Conservation (phyloP, 1,140 invertebrate genomes). For the Diorhabda carinulata region DNA sequence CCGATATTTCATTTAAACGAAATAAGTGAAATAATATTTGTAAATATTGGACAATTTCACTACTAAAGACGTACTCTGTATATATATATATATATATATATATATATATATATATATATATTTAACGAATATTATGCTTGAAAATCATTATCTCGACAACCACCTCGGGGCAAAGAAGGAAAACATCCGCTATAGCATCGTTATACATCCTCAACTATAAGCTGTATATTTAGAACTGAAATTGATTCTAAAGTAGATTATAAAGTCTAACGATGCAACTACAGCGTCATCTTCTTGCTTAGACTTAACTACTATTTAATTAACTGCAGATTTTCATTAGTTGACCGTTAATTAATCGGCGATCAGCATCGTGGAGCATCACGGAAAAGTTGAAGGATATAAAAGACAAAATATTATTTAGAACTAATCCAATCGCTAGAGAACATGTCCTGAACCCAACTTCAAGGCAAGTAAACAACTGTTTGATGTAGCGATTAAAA, state of each 20-base stretch:
- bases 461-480: too few species aligned
- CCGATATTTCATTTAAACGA: too few species aligned
- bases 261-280: constrained; percentile 16
- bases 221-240: constrained; percentile 22
- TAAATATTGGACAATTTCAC: too few species aligned
- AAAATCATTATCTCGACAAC: neutral
- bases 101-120: too few species aligned
- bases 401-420: neutral
- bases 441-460: too few species aligned
- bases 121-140: too few species aligned
- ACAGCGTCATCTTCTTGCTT: constrained; percentile 1
- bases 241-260: constrained; percentile 30
- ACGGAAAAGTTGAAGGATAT: neutral
- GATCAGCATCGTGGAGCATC: neutral
- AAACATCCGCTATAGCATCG: neutral
- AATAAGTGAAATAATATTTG: too few species aligned
- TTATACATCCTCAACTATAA: constrained; percentile 13
- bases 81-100: too few species aligned
- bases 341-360: constrained; percentile 17
- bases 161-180: neutral
- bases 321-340: constrained; percentile 25
- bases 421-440: neutral
- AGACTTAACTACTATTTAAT: constrained; percentile 19
- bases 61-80: too few species aligned
- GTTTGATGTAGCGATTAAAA: too few species aligned